Evolutionary conservation across 2,888 invertebrate genomes (phyloP), one percentile per base, ranked within the genome.

Genomic region (Dicycla oo): DNA sequence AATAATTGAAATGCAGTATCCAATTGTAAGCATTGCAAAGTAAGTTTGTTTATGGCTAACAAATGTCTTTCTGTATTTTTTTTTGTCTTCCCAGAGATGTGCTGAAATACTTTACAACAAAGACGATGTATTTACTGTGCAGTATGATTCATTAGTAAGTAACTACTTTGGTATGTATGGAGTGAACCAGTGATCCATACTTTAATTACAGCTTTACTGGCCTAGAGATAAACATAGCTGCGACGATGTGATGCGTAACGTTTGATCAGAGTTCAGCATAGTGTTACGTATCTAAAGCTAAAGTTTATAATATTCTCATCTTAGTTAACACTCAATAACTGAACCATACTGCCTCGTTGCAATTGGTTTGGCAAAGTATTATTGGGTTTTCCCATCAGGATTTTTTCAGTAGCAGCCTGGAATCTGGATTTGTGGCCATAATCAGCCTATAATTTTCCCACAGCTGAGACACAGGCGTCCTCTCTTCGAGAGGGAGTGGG

Each of bases 171-270:
- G 23, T 57, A n/a, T 8, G 11, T 60, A 77, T 69, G 70, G 78
- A 51, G 20, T n/a, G 51, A 30, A 30, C 45, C 54, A 77, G 49
- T 70, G 45, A 78, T 40, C 56, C 45, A 34, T 62, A 56, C 43
- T 61, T 11, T 53, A 53, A 58, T 40, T 68, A 51, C 58, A 47
- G 58, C 40, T 75, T 61, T 18, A 49, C 45, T 45, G 23, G 18
- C 26, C 38, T 10, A 30, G 56, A 23, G 30, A 70, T 62, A 77
- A 78, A 78, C 43, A 77, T 71, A 57, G 78, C 61, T 62, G 71
- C 43, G 6, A 18, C 5, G 18, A 20, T 57, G 11, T 3, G 18
- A 20, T 57, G 11, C 75, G 34, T 45, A 49, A 26, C 40, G 13
- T 34, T 34, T 54, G 64, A 74, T n/a, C 38, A 62, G 40, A 20